These are phyloP conservation scores for Bos taurus DNA, from an alignment of 2,113 vertebrate genomes.

Conservation along the genomic window ARS-UCD2.0 NC_037332.1:8979501-8980000, in stretches of 20 bases:
- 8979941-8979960: neutral
- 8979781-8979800: conserved; percentile 24
- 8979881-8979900: neutral
- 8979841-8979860: neutral
- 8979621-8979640: neutral
- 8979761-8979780: conserved; percentile 34
- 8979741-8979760: neutral
- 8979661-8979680: neutral
- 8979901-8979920: neutral
- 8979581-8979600: neutral
- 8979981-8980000: neutral
- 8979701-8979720: neutral
- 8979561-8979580: neutral
- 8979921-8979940: neutral
- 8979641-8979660: neutral
- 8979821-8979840: neutral
- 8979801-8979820: neutral
- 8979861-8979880: neutral
- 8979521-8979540: neutral
- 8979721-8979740: neutral
- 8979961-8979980: neutral
- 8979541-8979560: neutral
- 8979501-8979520: neutral
- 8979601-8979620: neutral
- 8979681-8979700: neutral